Evolutionary conservation across 2,888 invertebrate species (phyloP).

Genomic region (Branchinecta sandiegonensis): DNA sequence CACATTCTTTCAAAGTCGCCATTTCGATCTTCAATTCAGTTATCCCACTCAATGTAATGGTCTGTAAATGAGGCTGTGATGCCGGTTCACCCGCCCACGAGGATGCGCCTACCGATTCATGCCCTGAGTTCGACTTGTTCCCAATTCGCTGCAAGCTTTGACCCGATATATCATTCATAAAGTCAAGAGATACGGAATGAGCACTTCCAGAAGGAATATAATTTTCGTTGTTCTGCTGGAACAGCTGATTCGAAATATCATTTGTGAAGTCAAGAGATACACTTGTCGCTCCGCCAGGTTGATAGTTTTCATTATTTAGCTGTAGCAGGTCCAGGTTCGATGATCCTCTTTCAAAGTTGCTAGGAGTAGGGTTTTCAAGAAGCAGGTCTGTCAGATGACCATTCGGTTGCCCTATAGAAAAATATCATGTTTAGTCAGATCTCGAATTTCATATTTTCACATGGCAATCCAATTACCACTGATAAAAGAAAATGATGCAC

Average conservation of each 20-base stretch:
- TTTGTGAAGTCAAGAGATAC: conserved; percentile 11
- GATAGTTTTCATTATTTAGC: conserved; percentile 14
- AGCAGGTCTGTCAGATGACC: too few species aligned
- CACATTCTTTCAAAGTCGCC: conserved; percentile 10
- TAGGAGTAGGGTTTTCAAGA: too few species aligned
- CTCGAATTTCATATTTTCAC: too few species aligned
- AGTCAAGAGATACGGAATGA: neutral
- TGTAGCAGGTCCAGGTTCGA: neutral
- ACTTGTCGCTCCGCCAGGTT: neutral
- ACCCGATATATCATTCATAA: conserved; percentile 15
- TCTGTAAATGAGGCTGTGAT: neutral
- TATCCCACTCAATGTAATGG: neutral
- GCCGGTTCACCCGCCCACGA: neutral
- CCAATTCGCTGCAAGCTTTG: neutral
- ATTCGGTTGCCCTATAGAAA: too few species aligned
- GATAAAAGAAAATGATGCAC: too few species aligned
- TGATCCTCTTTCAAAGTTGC: too few species aligned
- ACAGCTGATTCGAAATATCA: conserved; percentile 11
- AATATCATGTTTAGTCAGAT: too few species aligned
- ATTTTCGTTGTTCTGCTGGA: conserved; percentile 1
- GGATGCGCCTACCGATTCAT: neutral
- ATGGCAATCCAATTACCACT: too few species aligned
- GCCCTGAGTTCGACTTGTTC: conserved; percentile 3
- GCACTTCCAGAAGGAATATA: conserved; percentile 6
- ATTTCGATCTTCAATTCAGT: neutral